Conservation (phyloP, 1,140 invertebrate genomes). For the Cryptotermes secundus region DNA sequence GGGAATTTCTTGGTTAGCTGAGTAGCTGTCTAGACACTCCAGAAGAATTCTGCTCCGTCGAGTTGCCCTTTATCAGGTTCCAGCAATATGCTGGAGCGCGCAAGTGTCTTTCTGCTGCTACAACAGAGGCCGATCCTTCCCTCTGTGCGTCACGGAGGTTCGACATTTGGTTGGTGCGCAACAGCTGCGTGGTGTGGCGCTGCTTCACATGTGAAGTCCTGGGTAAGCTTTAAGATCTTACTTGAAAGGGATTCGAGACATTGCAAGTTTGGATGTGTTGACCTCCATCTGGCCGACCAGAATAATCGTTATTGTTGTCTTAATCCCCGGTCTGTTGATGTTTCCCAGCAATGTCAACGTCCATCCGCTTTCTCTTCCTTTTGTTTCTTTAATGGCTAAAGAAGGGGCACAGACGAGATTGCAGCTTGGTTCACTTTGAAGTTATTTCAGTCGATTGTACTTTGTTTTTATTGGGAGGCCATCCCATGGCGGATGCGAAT, state of each 20-base stretch:
- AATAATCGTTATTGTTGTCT: conserved; percentile 12
- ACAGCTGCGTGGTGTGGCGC: neutral
- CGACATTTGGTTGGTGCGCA: neutral
- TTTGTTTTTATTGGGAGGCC: neutral
- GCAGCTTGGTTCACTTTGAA: neutral
- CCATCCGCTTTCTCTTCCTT: neutral
- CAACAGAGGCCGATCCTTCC: no score
- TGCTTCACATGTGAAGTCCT: neutral
- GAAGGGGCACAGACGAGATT: neutral
- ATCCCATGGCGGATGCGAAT: neutral
- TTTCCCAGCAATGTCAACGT: neutral
- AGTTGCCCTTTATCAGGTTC: no score
- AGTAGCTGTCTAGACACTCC: no score
- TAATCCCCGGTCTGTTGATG: neutral
- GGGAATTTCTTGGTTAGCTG: no score
- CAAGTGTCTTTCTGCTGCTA: no score
- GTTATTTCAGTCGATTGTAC: neutral
- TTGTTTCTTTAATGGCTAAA: conserved; percentile 20
- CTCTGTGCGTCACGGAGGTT: no score
- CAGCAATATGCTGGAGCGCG: no score
- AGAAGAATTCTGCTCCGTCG: no score
- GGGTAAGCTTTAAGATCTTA: neutral
- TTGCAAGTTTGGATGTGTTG: neutral
- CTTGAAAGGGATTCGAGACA: neutral
- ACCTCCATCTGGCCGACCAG: neutral